Evolutionary conservation across 2,797 vertebrate genomes (phyloP).

Genomic region (Gymnothorax javanicus): DNA sequence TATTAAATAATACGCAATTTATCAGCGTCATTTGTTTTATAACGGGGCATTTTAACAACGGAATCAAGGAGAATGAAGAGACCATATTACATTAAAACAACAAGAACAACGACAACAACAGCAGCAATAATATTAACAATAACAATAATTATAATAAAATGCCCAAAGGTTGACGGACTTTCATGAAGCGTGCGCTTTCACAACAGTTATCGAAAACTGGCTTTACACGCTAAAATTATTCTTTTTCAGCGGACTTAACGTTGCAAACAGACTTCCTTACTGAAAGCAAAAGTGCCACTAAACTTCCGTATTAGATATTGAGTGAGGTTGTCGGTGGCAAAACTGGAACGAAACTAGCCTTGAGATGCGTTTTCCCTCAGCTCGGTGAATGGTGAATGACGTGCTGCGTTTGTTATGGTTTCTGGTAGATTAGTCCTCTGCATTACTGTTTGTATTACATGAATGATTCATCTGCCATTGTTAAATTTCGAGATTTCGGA

Average conservation of each 20-base stretch:
- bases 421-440: background rate
- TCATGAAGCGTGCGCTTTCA: background rate
- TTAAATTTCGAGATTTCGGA: background rate
- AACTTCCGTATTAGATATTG: background rate
- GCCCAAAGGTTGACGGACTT: background rate
- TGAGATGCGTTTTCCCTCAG: background rate
- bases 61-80: background rate
- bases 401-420: background rate
- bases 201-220: too few relatives aligned
- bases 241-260: too few relatives aligned
- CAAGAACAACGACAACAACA: background rate
- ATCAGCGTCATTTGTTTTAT: background rate
- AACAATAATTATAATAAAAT: background rate
- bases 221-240: too few relatives aligned
- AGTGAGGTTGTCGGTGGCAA: background rate
- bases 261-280: background rate
- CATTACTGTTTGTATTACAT: background rate
- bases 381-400: background rate
- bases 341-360: background rate
- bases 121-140: background rate
- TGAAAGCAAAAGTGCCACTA: background rate
- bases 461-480: background rate
- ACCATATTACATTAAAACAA: background rate
- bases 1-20: background rate
- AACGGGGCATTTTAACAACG: background rate